Evolutionary conservation across 2,797 vertebrate species (phyloP), one percentile per base, ranked within the genome.

Genomic region (Apogon hyalosoma): DNA sequence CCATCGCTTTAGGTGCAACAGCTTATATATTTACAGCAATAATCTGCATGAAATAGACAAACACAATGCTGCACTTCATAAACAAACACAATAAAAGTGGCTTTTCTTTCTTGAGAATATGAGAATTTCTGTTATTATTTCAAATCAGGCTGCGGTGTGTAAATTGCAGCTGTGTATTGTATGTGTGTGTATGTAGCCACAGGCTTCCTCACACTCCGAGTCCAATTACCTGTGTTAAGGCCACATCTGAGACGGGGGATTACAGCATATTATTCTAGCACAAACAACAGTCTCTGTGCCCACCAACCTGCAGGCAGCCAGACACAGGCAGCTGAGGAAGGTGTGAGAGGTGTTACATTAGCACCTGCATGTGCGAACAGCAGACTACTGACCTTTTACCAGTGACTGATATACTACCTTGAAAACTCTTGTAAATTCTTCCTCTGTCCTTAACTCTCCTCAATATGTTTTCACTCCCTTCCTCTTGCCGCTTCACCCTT

Each of bases 291-390:
- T 91, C 85, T 82, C 76, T 84, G 82, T 88, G 83, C 82, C 86
- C 88, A 86, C 87, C 88, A 85, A 83, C 86, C 88, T 85, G 88
- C 83, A 69, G 73, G 83, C 84, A 65, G 84, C 82, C 84, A 84
- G 82, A 84, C 78, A 55, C 82, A 63, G 74, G 80, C 79, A 68
- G 60, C 61, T 16, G 65, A 70, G 81, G 77, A 84, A 83, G 73
- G 89, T 91, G 91, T 91, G 90, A 89, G 90, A 94, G 91, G 93
- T 94, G 94, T 94, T 93, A 90, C 92, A 95, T 95, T 94, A 94
- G 88, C 94, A 93, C 94, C 93, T 93, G 87, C 69, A 93, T 88
- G 93, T 93, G 91, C 57, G 85, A 94, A 94, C 90, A 90, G 92
- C 85, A 89, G 67, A 88, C 75, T 77, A 83, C 76, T 92, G 90